These are phyloP conservation scores for Stomatorhinus walkeri DNA, from an alignment of 2,797 vertebrate genomes.

Conservation along the genomic window DNA sequence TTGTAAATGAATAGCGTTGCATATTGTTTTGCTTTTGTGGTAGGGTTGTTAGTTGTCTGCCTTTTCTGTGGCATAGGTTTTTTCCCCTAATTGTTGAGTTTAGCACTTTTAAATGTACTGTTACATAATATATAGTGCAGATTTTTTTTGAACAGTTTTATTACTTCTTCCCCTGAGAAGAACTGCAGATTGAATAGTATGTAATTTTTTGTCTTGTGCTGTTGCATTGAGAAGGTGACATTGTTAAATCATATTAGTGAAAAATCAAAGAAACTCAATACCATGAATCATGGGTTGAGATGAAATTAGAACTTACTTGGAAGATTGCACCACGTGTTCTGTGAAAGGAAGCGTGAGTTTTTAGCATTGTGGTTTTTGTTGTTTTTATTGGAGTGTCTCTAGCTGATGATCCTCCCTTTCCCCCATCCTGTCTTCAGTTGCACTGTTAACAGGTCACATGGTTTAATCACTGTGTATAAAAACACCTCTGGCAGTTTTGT, in stretches of 20 bases:
- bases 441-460: neutral
- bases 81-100: neutral
- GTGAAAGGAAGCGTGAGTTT: neutral
- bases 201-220: neutral
- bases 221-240: neutral
- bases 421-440: neutral
- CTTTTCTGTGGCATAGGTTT: neutral
- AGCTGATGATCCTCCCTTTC: neutral
- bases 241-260: neutral
- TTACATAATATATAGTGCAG: neutral
- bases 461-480: neutral
- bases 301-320: neutral
- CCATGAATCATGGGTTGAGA: neutral
- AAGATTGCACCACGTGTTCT: neutral
- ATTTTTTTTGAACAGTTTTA: neutral
- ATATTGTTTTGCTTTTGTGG: neutral
- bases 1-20: neutral
- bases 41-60: neutral
- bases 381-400: neutral
- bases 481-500: conserved; percentile 1
- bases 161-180: neutral
- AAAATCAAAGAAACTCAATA: neutral
- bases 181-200: neutral
- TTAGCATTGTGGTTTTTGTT: neutral
- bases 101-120: neutral